phyloP scores from a whole-genome alignment of 2,888 invertebrate genomes.

The Amphipyra berbera region DNA sequence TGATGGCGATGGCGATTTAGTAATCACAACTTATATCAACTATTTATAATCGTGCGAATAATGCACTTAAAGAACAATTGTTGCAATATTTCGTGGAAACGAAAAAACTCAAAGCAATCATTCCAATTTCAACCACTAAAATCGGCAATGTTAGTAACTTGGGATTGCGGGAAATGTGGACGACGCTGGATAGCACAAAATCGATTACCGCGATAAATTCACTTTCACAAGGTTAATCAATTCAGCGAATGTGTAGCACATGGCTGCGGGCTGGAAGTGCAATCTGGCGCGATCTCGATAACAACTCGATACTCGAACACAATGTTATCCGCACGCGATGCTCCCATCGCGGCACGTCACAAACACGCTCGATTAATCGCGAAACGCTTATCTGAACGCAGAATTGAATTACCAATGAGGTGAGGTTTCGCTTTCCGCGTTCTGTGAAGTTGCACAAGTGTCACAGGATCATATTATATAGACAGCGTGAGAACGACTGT shows the following conservation, averaged over 20 bases:
- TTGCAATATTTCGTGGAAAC: not conserved
- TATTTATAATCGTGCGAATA: too few species aligned
- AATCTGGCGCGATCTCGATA: slow-evolving; percentile 47
- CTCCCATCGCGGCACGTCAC: slow-evolving; percentile 60
- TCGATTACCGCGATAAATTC: slow-evolving; percentile 41
- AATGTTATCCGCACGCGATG: slow-evolving; percentile 62
- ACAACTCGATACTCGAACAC: slow-evolving; percentile 48
- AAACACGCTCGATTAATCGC: slow-evolving; percentile 67
- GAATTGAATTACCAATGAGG: slow-evolving; percentile 67
- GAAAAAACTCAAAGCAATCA: too few species aligned
- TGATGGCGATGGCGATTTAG: not conserved
- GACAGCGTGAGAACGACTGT: slow-evolving; percentile 37
- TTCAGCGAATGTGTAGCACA: slow-evolving; percentile 37
- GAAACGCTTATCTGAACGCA: slow-evolving; percentile 62
- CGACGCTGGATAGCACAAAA: slow-evolving; percentile 16
- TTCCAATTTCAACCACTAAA: too few species aligned
- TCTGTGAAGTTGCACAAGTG: slow-evolving; percentile 64
- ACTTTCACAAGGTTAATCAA: slow-evolving; percentile 44
- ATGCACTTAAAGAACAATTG: too few species aligned
- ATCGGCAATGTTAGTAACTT: not conserved
- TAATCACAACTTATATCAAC: too few species aligned
- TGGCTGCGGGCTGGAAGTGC: slow-evolving; percentile 36
- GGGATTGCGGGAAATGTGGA: slow-evolving; percentile 2
- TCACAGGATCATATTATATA: slow-evolving; percentile 46
- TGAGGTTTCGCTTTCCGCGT: slow-evolving; percentile 64